Percentiles rank a stretch among this genome's conserved stretches.
These are phyloP conservation scores for Penaeus japonicus DNA, from an alignment of 1,140 invertebrate species.

Conservation along the genomic window DNA sequence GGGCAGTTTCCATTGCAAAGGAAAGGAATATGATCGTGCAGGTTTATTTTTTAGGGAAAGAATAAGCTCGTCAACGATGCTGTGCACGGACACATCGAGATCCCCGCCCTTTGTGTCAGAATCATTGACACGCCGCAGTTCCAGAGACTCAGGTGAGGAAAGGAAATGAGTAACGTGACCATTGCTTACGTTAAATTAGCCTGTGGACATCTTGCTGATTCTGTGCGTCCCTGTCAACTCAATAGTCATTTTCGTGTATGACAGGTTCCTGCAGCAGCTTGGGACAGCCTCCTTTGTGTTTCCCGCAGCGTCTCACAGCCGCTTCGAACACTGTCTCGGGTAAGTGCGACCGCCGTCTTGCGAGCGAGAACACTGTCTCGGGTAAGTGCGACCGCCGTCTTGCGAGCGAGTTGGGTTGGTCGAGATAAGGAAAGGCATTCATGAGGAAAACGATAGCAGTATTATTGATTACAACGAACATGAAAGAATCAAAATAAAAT, in stretches of 20 bases:
- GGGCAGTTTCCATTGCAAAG: too few relatives aligned
- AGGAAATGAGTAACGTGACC: too few relatives aligned
- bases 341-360: slow-evolving; percentile 60
- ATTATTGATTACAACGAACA: too few relatives aligned
- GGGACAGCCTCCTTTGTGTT: slow-evolving; percentile 69
- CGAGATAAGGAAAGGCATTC: too few relatives aligned
- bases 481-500: too few relatives aligned
- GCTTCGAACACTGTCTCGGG: slow-evolving; percentile 74
- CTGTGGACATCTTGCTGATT: too few relatives aligned
- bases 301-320: slow-evolving; percentile 70
- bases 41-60: too few relatives aligned
- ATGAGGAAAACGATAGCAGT: too few relatives aligned
- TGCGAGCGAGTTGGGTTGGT: slow-evolving; percentile 58
- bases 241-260: too few relatives aligned
- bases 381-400: slow-evolving; percentile 64
- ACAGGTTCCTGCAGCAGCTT: slow-evolving; percentile 67
- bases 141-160: slow-evolving; percentile 69
- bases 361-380: slow-evolving; percentile 69
- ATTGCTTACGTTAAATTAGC: too few relatives aligned
- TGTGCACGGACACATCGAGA: slow-evolving; percentile 67
- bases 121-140: slow-evolving; percentile 74
- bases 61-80: slow-evolving; percentile 65
- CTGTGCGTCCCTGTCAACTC: too few relatives aligned
- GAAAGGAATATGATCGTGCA: too few relatives aligned
- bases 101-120: slow-evolving; percentile 66